Percentiles rank a stretch among this genome's conserved stretches.
phyloP scores from a whole-genome alignment of 1,140 invertebrate genomes.

The Chrysoperla carnea region DNA sequence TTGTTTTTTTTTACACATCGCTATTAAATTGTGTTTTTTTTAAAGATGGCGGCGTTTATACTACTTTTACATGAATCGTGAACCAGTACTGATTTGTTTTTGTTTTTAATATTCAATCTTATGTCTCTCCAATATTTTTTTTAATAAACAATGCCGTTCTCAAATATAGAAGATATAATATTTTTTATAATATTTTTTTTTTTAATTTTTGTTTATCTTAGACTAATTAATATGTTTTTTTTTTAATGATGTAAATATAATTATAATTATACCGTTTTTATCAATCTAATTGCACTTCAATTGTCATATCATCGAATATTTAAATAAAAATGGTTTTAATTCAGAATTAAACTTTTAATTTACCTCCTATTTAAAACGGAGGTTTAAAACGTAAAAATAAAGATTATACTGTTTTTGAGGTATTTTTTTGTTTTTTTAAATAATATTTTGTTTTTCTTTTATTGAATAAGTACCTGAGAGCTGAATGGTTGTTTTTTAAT shows the following conservation, averaged over 20 bases:
- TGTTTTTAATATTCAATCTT: conserved; percentile 29
- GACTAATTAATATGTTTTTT: conserved; percentile 23
- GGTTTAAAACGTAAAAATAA: too few species aligned
- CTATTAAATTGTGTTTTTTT: neutral
- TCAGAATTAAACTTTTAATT: conserved; percentile 10
- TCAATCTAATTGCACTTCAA: conserved; percentile 33
- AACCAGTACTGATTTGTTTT: conserved; percentile 9
- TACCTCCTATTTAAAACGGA: neutral
- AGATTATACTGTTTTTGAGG: too few species aligned
- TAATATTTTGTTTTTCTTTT: conserved; percentile 5
- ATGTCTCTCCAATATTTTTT: conserved; percentile 30
- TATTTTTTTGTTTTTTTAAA: neutral
- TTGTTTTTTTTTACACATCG: conserved; percentile 1
- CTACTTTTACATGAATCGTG: neutral
- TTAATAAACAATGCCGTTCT: conserved; percentile 13
- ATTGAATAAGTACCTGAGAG: neutral
- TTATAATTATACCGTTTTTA: conserved; percentile 23
- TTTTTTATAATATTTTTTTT: conserved; percentile 20
- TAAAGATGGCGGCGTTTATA: neutral
- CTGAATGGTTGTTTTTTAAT: neutral
- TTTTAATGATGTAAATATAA: conserved; percentile 27
- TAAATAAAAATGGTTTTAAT: conserved; percentile 11
- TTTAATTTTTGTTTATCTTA: conserved; percentile 15
- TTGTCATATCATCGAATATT: conserved; percentile 21
- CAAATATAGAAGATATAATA: conserved; percentile 24